Conservation (phyloP, 2,113 vertebrate genomes). For the Gracilinanus agilis region DNA sequence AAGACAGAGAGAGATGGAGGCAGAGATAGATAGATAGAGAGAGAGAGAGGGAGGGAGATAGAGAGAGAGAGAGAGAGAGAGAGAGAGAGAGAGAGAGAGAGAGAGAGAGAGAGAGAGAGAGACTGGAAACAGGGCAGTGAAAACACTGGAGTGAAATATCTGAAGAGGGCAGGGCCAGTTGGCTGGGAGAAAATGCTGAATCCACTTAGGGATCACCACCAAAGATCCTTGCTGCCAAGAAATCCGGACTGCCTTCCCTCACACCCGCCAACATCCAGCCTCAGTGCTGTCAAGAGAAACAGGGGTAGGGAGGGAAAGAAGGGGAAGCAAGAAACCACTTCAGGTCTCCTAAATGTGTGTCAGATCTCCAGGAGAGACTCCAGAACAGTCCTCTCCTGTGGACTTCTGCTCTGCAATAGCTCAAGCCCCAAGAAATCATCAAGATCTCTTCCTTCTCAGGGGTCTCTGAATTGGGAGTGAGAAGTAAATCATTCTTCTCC, state of each 20-base stretch:
- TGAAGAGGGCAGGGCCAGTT: neutral
- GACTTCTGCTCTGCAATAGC: neutral
- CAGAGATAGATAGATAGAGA: too few species aligned
- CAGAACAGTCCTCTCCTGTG: neutral
- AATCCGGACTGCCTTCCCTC: neutral
- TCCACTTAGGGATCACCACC: neutral
- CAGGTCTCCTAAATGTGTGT: neutral
- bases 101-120: neutral
- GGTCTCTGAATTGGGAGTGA: neutral
- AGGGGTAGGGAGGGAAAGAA: neutral
- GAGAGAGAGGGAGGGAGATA: too few species aligned
- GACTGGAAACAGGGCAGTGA: neutral
- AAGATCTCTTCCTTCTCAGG: neutral
- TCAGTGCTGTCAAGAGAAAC: neutral
- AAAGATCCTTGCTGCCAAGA: neutral
- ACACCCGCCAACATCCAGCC: neutral
- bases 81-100: too few species aligned
- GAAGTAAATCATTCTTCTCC: neutral
- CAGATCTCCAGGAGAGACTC: neutral
- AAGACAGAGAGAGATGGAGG: too few species aligned
- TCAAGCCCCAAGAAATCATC: neutral
- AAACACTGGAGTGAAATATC: neutral
- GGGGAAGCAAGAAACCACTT: neutral
- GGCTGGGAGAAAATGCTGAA: neutral
- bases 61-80: too few species aligned